Conservation (phyloP, 1,140 invertebrate genomes). For the Argopecten irradians region DNA sequence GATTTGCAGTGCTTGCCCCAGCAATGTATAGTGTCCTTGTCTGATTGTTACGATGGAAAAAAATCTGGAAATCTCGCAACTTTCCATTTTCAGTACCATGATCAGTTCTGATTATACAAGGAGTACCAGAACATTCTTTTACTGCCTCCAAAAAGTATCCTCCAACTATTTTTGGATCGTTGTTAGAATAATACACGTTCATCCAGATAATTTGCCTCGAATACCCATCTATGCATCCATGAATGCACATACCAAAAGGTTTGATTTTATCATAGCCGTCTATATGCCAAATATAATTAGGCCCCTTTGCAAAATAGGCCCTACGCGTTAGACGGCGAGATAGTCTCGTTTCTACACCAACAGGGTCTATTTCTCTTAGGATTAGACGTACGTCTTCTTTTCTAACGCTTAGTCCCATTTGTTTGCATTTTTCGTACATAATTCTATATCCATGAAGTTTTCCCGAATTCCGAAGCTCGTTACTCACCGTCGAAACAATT, state of each 20-base stretch:
- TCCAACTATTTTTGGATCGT: constrained; percentile 57
- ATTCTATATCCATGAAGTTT: too few relatives aligned
- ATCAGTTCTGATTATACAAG: constrained; percentile 38
- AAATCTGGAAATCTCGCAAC: not conserved
- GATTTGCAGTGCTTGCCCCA: too few relatives aligned
- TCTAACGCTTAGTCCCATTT: too few relatives aligned
- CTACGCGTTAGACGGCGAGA: too few relatives aligned
- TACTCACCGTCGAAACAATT: too few relatives aligned
- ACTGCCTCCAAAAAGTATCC: constrained; percentile 61
- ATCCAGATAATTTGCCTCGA: constrained; percentile 69
- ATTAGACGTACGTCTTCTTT: too few relatives aligned
- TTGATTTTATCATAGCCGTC: constrained; percentile 73
- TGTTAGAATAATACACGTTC: constrained; percentile 61
- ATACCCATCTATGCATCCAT: constrained; percentile 70
- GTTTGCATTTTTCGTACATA: too few relatives aligned
- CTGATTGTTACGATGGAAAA: too few relatives aligned
- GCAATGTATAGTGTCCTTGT: too few relatives aligned
- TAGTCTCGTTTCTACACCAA: too few relatives aligned
- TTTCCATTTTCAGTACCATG: constrained; percentile 49
- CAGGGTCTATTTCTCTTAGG: too few relatives aligned
- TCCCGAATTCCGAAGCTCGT: too few relatives aligned
- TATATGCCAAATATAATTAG: constrained; percentile 70
- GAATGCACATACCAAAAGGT: constrained; percentile 67
- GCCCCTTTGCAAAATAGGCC: constrained; percentile 56
- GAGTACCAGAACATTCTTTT: constrained; percentile 24